Evolutionary conservation across 2,888 invertebrate species (phyloP), one percentile per base, ranked within the genome.

Genomic region (Arge pagana): DNA sequence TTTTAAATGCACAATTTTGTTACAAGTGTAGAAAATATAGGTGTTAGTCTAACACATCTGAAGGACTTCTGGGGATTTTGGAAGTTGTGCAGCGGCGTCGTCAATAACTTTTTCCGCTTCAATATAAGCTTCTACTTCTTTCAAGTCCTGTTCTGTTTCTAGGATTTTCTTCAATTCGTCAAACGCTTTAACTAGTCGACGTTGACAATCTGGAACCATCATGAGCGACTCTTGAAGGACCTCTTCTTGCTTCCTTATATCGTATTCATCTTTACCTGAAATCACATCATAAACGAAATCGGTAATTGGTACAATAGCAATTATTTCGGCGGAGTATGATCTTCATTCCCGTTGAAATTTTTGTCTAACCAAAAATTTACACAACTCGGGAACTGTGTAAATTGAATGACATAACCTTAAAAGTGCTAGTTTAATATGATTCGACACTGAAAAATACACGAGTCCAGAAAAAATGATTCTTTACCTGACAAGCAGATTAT

Each of bases 191-290:
- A 81, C 80, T 56, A 83, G 82, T 78, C 93, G 84, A 64, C 91
- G 83, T 67, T 90, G 87, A 66, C 93, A 90, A 70, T 96, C 94
- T 2, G 95, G 95, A 53, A 96, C 83, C 93, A 96, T 95, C 89
- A 93, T 91, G 65, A 90, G 78, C 10, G 88, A 87, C 75, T 96
- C 96, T 66, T 90, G 89, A 31, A 95, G 79, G 1, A 95, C 93
- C 78, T 94, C 94, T 69, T 90, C 89, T 76, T 95, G 91, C 68
- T 93, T 93, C 45, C 84, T 82, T 52, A 93, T 82, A 35, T 88
- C 84, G 71, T 90, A 87, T 62, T 87, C 89, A 79, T 93, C 92
- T 62, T 86, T 85, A 0, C 87, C 89, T 72, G 56, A 6, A 64
- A 64, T n/a, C n/a, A n/a, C n/a, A n/a, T n/a, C n/a, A n/a, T n/a